Evolutionary conservation across 2,113 vertebrate genomes (phyloP), one percentile per base, ranked within the genome.

Genomic region (Regulus satrapa): DNA sequence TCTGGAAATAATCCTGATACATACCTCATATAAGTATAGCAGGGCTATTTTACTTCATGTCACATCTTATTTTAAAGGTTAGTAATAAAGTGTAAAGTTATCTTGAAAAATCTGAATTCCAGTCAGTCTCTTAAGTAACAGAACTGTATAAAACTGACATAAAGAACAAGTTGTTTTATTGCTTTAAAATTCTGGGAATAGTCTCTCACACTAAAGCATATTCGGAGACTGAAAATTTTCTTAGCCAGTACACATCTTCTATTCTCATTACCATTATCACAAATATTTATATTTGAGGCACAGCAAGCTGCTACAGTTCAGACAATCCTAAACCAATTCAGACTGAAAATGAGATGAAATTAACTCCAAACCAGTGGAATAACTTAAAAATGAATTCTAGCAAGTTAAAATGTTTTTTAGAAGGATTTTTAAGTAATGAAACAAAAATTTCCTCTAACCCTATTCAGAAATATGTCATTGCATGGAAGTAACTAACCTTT

Each of bases 251-350:
- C 25, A 51, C 40, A 71, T 83, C 58, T 82, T 82, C 67, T 73
- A 54, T 66, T 92, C 51, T 43, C 55, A 72, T 8, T 92, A 80
- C 29, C 18, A 77, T 59, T 73, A 88, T 14, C 54, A 55, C 78
- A 95, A 90, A 92, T 96, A 95, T 88, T 94, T 93, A 46, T 74
- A 93, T 71, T 19, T 89, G 72, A 94, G 51, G 40, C 43, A 88
- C 21, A 85, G 76, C 62, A 88, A 85, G 48, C 59, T 81, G 38
- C 59, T 59, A 52, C 40, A 88, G 85, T 51, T 92, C 34, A 77
- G 81, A 67, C 34, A 76, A 95, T 67, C 46, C 63, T 85, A 86
- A 51, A 77, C 52, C 90, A 92, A 90, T 67, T 80, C 75, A 85
- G 43, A 74, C 28, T 29, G 55, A 91, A 95, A 91, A 94, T 48